These are phyloP conservation scores for Xerus rutilus DNA, from an alignment of 2,797 vertebrate species.

Conservation along the genomic window DNA sequence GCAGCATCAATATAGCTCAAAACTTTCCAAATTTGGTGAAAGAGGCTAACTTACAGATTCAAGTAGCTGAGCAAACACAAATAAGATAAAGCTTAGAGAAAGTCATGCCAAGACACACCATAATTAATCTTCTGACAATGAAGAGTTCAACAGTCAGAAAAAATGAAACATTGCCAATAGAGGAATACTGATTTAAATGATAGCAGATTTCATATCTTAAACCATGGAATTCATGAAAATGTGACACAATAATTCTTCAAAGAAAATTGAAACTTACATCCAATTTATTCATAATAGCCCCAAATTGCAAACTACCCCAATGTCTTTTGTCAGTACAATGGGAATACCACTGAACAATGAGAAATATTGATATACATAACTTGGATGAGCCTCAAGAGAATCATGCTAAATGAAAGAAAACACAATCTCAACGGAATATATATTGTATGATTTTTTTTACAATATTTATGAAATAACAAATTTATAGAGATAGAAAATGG, in stretches of 20 bases:
- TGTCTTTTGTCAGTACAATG: not conserved
- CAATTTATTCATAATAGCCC: not conserved
- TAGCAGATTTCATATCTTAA: not conserved
- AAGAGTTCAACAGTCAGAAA: not conserved
- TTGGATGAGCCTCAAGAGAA: not conserved
- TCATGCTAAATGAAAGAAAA: not conserved
- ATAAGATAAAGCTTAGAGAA: not conserved
- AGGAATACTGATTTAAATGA: not conserved
- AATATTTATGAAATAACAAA: conserved; percentile 29
- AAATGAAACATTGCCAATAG: not conserved
- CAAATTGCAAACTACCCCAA: not conserved
- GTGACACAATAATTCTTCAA: not conserved
- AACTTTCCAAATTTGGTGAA: not conserved
- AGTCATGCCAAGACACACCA: not conserved
- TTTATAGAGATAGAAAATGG: not conserved
- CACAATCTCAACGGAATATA: not conserved
- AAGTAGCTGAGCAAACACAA: not conserved
- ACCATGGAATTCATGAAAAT: not conserved
- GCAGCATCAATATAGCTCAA: not conserved
- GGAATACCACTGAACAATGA: not conserved
- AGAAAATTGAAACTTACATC: not conserved
- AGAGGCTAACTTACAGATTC: not conserved
- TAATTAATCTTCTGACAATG: conserved; percentile 13
- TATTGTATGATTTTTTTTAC: not conserved
- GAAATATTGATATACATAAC: not conserved